Base-by-base conservation (phyloP, 2,888 invertebrate species). In the Eugnorisma glareosa region DNA sequence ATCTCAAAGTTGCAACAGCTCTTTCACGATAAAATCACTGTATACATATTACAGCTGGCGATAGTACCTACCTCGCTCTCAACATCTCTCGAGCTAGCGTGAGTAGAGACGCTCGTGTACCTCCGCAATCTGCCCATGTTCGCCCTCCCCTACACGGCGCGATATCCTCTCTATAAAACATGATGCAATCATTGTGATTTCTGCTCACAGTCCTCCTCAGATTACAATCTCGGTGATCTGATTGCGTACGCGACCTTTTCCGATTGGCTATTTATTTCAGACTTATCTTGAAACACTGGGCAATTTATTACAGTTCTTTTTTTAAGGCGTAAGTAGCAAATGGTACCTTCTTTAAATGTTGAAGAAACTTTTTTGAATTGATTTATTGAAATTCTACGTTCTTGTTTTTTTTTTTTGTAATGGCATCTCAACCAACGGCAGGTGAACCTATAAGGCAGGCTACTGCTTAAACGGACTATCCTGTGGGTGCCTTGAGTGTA, bases 111-210 rank as follows among this genome's bases (percentile, higher is more conserved):
- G 74, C 35, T 8, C 69, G 11, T 82, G 82, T 78, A 24, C 10
- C 82, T 63, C 40, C 43, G 78, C 82, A 82, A 74, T 85, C 68
- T 48, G 69, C 18, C 59, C 75, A 43, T 82, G 86, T 82, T 82
- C 40, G 1, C 67, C 85, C 83, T 74, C 78, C 85, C 82, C 37
- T 59, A 82, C 83, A 84, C 31, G 82, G 75, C 72, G 66, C 81
- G 83, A 78, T 79, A 78, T 82, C 45, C 67, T 75, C 83, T 77
- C 88, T 88, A 81, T 83, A 84, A 86, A 82, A 85, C 79, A 85
- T 85, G 85, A 87, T 82, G 82, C 73, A 71, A 67, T 85, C 77
- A 76, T 61, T 61, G 74, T 82, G 72, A 85, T 83, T 75, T 73
- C 77, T 67, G 35, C 66, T 67, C 82, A 51, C n/a, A 79, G 78